Conservation (phyloP, 92 coral and sea anemone species). For the Palythoa caribaeorum region DNA sequence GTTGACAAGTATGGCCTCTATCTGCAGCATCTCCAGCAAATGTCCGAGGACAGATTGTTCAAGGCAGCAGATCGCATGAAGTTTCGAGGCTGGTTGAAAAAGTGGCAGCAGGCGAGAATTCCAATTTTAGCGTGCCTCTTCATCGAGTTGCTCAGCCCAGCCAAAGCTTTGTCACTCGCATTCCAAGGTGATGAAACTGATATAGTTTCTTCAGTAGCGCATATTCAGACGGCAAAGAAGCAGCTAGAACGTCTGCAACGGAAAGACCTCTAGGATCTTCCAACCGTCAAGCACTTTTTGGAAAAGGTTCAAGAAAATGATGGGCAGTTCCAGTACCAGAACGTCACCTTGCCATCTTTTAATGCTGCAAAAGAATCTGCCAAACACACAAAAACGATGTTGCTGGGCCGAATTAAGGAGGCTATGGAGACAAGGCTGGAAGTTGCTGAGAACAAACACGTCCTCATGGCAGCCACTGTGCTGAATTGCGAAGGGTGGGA, state of each 20-base stretch:
- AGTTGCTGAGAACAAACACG: slow-evolving; percentile 60
- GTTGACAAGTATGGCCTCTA: slow-evolving; percentile 76
- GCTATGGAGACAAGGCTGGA: slow-evolving; percentile 77
- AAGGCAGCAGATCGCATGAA: slow-evolving; percentile 74
- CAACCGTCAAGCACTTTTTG: slow-evolving; percentile 67
- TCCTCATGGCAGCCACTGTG: slow-evolving; percentile 48
- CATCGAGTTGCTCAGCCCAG: slow-evolving; percentile 65
- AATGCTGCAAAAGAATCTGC: slow-evolving; percentile 55
- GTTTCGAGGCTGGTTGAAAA: slow-evolving; percentile 73
- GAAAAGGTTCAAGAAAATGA: slow-evolving; percentile 63
- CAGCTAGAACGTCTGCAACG: slow-evolving; percentile 43
- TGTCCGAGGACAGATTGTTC: slow-evolving; percentile 69
- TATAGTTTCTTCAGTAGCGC: slow-evolving; percentile 29
- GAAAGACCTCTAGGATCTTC: slow-evolving; percentile 51
- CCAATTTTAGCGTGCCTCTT: slow-evolving; percentile 47
- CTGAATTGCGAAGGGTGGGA: slow-evolving; percentile 83
- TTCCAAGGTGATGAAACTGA: slow-evolving; percentile 64
- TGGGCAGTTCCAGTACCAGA: slow-evolving; percentile 70
- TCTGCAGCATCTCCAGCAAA: slow-evolving; percentile 69
- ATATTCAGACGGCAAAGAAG: slow-evolving; percentile 39
- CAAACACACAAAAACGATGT: slow-evolving; percentile 43
- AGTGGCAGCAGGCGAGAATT: slow-evolving; percentile 61
- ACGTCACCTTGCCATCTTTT: slow-evolving; percentile 59
- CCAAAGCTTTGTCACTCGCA: slow-evolving; percentile 61
- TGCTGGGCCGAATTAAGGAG: slow-evolving; percentile 59